Evolutionary conservation across 2,113 vertebrate genomes (phyloP), one percentile per base, ranked within the genome.

Genomic region (Daphoenositta chrysoptera): DNA sequence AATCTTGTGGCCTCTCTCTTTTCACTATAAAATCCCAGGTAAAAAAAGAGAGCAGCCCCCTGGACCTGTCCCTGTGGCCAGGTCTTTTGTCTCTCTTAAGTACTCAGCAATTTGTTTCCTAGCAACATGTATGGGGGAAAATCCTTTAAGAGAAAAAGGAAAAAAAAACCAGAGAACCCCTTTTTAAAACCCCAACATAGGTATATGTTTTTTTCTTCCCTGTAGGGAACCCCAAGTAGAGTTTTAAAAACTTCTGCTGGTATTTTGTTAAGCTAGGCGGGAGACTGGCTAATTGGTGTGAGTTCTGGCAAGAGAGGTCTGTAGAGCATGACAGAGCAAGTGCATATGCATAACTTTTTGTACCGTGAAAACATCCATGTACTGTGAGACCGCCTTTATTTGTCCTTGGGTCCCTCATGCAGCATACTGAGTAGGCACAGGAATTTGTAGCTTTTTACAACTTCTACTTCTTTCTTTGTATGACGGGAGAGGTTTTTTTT

Each of bases 341-440:
- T 40, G 6, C 6, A 0, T 26, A 3, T n/a, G 23, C 6, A 2
- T 15, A 6, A 27, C 20, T 42, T 87, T 57, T 20, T 27, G 3
- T 61, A 15, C 18, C 13, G 2, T 23, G 11, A 47, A 63, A 50
- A 26, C 10, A n/a, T 21, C 31, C 30, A 1, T 2, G 5, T 58
- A 18, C 53, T 47, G 19, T 53, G 33, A 81, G 47, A 45, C 23
- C 3, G 6, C 13, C 40, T 76, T 47, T 20, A 15, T 54, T 63
- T 73, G 33, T 39, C 60, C 51, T 78, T 44, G 24, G 11, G 9
- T 51, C 8, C n/a, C 21, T 64, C 45, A 30, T 15, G 33, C 72
- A 44, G 23, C 1, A 0, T 51, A 4, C 33, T 56, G 23, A 42
- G 11, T 19, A 45, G 40, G 8, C 31, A 27, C 40, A 13, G 6